A percentile compares a stretch with the other conserved stretches of the same genome.
Conservation (phyloP, 2,888 invertebrate species). For the Siphlonurus alternatus region DNA sequence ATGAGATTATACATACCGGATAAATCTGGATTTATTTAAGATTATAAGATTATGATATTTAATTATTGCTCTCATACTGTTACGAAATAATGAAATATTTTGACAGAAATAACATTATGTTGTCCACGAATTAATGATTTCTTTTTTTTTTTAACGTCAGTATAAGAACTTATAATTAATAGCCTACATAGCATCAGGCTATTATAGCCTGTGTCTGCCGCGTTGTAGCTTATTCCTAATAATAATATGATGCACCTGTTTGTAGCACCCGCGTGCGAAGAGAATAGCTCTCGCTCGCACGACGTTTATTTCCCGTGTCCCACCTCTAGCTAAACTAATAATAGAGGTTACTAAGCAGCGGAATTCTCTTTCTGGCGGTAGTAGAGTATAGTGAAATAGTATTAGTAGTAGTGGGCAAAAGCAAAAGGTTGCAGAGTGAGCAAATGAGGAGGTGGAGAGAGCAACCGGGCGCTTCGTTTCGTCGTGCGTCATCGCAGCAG, state of each 20-base stretch:
- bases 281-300: background rate
- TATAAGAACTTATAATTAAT: too few species aligned
- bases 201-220: too few species aligned
- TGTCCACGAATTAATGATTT: too few species aligned
- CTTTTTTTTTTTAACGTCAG: too few species aligned
- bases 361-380: background rate
- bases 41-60: too few species aligned
- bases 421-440: background rate
- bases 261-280: background rate
- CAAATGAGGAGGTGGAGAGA: background rate
- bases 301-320: background rate
- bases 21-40: too few species aligned
- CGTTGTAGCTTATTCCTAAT: too few species aligned
- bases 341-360: background rate
- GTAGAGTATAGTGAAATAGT: background rate
- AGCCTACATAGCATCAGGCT: too few species aligned
- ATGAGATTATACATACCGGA: too few species aligned
- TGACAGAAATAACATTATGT: too few species aligned
- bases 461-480: background rate
- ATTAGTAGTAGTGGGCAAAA: background rate
- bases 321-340: background rate
- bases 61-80: too few species aligned
- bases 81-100: too few species aligned
- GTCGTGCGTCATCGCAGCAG: conserved; percentile 7
- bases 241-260: background rate